These are phyloP conservation scores for Mizuhopecten yessoensis DNA, from an alignment of 1,140 invertebrate genomes.

Conservation along the genomic window DNA sequence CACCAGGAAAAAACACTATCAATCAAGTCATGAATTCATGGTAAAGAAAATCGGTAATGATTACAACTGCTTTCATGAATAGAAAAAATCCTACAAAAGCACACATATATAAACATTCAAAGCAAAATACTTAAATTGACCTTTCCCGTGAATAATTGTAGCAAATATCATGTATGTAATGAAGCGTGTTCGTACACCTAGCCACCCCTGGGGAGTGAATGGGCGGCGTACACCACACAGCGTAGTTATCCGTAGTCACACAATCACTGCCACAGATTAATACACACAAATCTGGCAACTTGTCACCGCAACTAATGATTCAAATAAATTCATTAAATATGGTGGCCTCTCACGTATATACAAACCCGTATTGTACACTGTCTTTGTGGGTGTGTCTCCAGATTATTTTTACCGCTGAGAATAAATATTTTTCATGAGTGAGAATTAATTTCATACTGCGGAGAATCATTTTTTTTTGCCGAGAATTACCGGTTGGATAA, in stretches of 20 bases:
- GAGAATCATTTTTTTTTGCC: not conserved
- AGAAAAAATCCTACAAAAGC: slow-evolving; percentile 32
- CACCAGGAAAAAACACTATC: not conserved
- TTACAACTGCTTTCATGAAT: not conserved
- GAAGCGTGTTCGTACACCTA: slow-evolving; percentile 6
- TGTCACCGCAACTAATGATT: not conserved
- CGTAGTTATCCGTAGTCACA: slow-evolving; percentile 2
- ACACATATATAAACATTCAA: slow-evolving; percentile 32
- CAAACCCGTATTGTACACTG: not conserved
- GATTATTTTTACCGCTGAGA: slow-evolving; percentile 13
- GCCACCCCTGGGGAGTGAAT: slow-evolving; percentile 19
- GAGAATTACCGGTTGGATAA: not conserved
- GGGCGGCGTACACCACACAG: not conserved
- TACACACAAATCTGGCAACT: slow-evolving; percentile 32
- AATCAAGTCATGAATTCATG: not conserved
- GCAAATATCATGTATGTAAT: slow-evolving; percentile 21
- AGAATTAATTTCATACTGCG: not conserved
- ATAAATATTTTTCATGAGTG: not conserved
- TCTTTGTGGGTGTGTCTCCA: slow-evolving; percentile 11
- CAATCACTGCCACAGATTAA: not conserved
- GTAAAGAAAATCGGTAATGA: not conserved
- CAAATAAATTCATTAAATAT: slow-evolving; percentile 30
- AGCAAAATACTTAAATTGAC: slow-evolving; percentile 7
- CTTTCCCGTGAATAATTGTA: slow-evolving; percentile 14
- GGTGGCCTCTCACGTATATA: not conserved